Evolutionary conservation across 2,797 vertebrate species (phyloP).

Genomic region (Columba guinea): DNA sequence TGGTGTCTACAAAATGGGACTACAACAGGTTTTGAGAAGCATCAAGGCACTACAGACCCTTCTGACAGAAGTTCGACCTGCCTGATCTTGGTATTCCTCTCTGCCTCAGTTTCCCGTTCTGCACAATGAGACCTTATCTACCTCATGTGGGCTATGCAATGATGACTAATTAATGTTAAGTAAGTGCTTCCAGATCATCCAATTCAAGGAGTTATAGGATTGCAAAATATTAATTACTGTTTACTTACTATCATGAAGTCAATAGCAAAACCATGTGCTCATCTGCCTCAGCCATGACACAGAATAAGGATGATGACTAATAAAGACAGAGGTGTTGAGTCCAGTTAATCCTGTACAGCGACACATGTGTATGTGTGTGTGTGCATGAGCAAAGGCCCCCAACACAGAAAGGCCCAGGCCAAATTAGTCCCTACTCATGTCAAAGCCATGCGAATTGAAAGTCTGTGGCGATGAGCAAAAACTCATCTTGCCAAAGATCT

Average conservation of each 20-base stretch:
- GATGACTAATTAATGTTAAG: slow-evolving; percentile 53
- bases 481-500: neutral
- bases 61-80: neutral
- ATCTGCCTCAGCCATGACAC: slow-evolving; percentile 33
- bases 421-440: neutral
- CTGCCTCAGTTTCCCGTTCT: neutral
- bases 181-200: slow-evolving; percentile 1
- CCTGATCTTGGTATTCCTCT: neutral
- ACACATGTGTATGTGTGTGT: neutral
- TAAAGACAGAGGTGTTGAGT: neutral
- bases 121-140: neutral
- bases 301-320: slow-evolving; percentile 9
- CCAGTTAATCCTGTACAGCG: neutral
- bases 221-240: slow-evolving; percentile 63
- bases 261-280: slow-evolving; percentile 24
- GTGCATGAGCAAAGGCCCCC: neutral
- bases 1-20: neutral
- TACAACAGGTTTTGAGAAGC: neutral
- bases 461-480: neutral
- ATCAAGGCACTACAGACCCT: neutral
- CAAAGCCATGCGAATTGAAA: neutral
- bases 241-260: slow-evolving; percentile 33
- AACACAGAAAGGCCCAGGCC: neutral
- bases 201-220: slow-evolving; percentile 1
- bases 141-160: neutral